Base-by-base conservation (phyloP, 2,113 vertebrate species). In the Brachyhypopomus occidentalis region DNA sequence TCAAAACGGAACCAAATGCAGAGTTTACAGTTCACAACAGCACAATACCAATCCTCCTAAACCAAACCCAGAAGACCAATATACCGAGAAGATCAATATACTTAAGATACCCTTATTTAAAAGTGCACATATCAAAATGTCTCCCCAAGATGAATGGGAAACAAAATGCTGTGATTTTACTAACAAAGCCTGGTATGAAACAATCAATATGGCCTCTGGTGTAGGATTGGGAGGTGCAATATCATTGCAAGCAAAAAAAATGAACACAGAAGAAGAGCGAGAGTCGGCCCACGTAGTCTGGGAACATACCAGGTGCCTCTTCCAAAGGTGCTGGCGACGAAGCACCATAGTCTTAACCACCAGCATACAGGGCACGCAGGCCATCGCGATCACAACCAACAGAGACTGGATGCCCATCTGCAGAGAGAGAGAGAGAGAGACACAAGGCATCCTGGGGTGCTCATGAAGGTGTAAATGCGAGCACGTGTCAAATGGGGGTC, bases 351-450 rank as follows among this genome's bases (percentile, higher is more conserved):
- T 97, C 90, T 99, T 99, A 87, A 96, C 94, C 52, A 98, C 87
- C 88, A 99, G 94, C 97, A 99, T 99, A 93, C 97, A 98, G 0
- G 97, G 98, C 52, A 99, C 95, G 83, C 97, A 99, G 48, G 97
- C 93, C 59, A 99, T 87, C 0, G 98, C 98, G 27, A 98, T 94
- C 78, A 99, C 94, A 80, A 98, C 96, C 2, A 99, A 93, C 92
- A 99, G 95, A 88, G 94, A 91, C 93, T 99, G 98, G 84, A 98
- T 93, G 77, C 95, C 96, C 88, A 94, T 89, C 98, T 99, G 88
- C 27, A 90, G 75, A 89, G 78, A 88, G 84, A 86, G 75, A 89
- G 78, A 88, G 84, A 86, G 27, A 92, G 48, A 90, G 8, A 11
- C 9, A 45, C 41, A 45, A 52, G 45, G 2, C 11, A 41, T 41